Evolutionary conservation across 2,888 invertebrate genomes (phyloP).

Genomic region (Cheilosia variabilis): DNA sequence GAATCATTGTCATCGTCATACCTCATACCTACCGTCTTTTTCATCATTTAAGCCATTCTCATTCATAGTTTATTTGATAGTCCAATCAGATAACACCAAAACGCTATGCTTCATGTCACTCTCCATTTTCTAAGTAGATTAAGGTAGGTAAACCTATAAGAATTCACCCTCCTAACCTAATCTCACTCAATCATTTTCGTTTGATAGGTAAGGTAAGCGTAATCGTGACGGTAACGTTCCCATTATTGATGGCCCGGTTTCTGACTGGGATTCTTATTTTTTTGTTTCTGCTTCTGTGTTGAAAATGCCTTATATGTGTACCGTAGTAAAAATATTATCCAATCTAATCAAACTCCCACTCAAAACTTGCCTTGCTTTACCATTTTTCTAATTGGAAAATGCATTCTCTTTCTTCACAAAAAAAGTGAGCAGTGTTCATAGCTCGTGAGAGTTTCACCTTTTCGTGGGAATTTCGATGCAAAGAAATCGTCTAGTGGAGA

Average conservation of each 20-base stretch:
- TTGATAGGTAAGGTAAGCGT: background rate
- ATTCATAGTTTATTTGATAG: slow-evolving; percentile 12
- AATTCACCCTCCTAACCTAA: slow-evolving; percentile 56
- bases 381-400: slow-evolving; percentile 24
- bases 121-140: slow-evolving; percentile 15
- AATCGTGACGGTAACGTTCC: too few relatives aligned
- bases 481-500: too few relatives aligned
- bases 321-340: background rate
- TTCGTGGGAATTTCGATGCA: too few relatives aligned
- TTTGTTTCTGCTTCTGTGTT: background rate
- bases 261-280: background rate
- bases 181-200: slow-evolving; percentile 57
- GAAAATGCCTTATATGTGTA: background rate
- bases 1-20: slow-evolving; percentile 39
- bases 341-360: background rate
- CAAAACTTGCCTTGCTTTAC: background rate
- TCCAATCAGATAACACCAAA: background rate
- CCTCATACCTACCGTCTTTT: slow-evolving; percentile 20
- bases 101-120: background rate
- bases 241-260: background rate
- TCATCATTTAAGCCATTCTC: slow-evolving; percentile 19
- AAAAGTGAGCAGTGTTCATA: background rate
- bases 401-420: slow-evolving; percentile 16
- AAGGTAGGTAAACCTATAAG: background rate
- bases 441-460: too few relatives aligned